A percentile compares a stretch with the other conserved stretches of the same genome.
phyloP scores from a whole-genome alignment of 2,797 vertebrate species.

The Oreochromis grahami region DNA sequence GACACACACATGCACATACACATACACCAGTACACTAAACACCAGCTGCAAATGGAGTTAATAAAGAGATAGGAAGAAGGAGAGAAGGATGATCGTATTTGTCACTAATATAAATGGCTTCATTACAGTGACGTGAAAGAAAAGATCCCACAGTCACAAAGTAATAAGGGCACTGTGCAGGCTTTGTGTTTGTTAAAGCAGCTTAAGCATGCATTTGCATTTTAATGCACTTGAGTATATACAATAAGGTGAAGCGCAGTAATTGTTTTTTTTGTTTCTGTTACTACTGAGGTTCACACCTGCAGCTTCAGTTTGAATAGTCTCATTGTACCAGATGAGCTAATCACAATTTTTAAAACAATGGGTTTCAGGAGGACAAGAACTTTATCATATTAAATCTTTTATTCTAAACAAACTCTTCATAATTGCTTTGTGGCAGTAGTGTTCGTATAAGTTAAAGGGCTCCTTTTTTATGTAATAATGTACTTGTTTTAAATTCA shows the following conservation, averaged over 20 bases:
- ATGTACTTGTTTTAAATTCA: neutral
- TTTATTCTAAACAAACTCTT: neutral
- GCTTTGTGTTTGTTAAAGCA: neutral
- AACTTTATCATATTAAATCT: neutral
- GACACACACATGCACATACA: slow-evolving; percentile 5
- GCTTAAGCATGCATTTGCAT: neutral
- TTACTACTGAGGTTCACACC: neutral
- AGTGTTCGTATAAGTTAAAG: neutral
- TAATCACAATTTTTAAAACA: neutral
- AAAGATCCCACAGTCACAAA: neutral
- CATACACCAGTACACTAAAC: neutral
- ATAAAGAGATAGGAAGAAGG: slow-evolving; percentile 31
- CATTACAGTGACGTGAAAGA: slow-evolving; percentile 18
- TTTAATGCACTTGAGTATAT: neutral
- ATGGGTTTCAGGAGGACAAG: neutral
- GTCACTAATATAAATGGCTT: slow-evolving; percentile 42
- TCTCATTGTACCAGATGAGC: neutral
- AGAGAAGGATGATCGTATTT: slow-evolving; percentile 22
- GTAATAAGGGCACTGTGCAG: neutral
- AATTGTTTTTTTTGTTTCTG: neutral
- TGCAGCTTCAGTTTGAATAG: neutral
- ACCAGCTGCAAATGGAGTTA: slow-evolving; percentile 27
- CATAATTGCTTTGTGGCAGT: neutral
- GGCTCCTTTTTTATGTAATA: neutral
- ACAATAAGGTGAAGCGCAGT: neutral